These are phyloP conservation scores for Chlorodrepanis virens DNA, from an alignment of 2,113 vertebrate genomes.

Conservation along the genomic window DNA sequence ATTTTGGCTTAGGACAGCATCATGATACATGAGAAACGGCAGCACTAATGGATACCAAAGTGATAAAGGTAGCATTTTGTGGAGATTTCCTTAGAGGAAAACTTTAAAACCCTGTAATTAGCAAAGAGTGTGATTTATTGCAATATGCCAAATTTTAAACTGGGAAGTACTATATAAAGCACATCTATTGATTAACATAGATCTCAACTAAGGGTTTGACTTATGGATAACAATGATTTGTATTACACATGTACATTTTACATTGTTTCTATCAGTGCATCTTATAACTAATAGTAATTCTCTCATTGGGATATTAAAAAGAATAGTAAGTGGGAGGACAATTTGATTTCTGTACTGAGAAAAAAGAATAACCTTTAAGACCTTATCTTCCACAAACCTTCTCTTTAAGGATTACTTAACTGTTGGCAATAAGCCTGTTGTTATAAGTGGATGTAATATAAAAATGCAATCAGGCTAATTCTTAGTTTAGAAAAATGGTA, in stretches of 20 bases:
- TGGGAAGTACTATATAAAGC: neutral
- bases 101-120: constrained; percentile 22
- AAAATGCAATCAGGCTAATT: neutral
- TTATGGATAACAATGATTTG: constrained; percentile 6
- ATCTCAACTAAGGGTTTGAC: neutral
- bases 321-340: neutral
- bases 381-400: neutral
- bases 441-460: neutral
- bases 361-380: neutral
- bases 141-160: neutral
- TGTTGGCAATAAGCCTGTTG: neutral
- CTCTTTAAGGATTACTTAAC: neutral
- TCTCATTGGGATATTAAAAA: neutral
- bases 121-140: neutral
- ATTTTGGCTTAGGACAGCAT: neutral
- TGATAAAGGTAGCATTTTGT: neutral
- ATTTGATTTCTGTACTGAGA: neutral
- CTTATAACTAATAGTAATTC: neutral
- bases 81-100: neutral
- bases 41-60: neutral
- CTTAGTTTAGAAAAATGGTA: neutral
- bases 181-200: constrained; percentile 43
- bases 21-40: neutral
- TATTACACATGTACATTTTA: neutral
- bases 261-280: neutral